Conservation (phyloP, 2,797 vertebrate species). For the Acipenser oxyrinchus region DNA sequence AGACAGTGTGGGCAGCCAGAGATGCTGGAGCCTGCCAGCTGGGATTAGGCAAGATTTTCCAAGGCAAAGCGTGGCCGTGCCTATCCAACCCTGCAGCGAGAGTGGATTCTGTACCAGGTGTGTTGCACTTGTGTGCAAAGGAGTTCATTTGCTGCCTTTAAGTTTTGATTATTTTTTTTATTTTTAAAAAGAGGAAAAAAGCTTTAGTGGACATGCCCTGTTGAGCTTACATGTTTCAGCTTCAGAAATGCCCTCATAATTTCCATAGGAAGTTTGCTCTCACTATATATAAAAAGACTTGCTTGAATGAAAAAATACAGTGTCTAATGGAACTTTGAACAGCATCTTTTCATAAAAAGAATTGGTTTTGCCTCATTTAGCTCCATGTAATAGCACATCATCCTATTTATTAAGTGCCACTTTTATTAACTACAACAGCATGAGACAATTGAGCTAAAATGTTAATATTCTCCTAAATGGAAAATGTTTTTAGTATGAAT, state of each 20-base stretch:
- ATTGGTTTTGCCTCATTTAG: too few relatives aligned
- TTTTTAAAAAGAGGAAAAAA: too few relatives aligned
- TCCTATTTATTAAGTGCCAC: too few relatives aligned
- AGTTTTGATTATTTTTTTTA: too few relatives aligned
- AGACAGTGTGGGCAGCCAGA: slow-evolving; percentile 20
- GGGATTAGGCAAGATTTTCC: slow-evolving; percentile 69
- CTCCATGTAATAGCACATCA: too few relatives aligned
- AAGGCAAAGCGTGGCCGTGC: slow-evolving; percentile 79
- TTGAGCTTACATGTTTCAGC: slow-evolving; percentile 37
- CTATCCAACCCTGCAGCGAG: slow-evolving; percentile 38
- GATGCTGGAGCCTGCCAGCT: slow-evolving; percentile 77
- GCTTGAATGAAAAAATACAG: background rate
- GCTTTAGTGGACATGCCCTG: slow-evolving; percentile 38
- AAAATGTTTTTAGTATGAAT: too few relatives aligned
- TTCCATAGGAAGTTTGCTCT: slow-evolving; percentile 32
- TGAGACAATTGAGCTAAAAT: too few relatives aligned
- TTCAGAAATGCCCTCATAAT: slow-evolving; percentile 36
- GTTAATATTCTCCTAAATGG: too few relatives aligned
- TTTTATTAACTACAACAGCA: too few relatives aligned
- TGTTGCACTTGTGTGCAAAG: slow-evolving; percentile 5
- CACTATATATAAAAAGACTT: background rate
- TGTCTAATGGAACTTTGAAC: slow-evolving; percentile 14
- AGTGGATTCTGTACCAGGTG: slow-evolving; percentile 78
- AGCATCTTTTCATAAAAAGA: slow-evolving; percentile 4
- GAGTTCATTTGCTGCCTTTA: too few relatives aligned